A percentile compares a stretch with the other conserved stretches of the same genome.
Evolutionary conservation across 2,888 invertebrate genomes (phyloP).

Genomic region (Stenoptilia bipunctidactyla): DNA sequence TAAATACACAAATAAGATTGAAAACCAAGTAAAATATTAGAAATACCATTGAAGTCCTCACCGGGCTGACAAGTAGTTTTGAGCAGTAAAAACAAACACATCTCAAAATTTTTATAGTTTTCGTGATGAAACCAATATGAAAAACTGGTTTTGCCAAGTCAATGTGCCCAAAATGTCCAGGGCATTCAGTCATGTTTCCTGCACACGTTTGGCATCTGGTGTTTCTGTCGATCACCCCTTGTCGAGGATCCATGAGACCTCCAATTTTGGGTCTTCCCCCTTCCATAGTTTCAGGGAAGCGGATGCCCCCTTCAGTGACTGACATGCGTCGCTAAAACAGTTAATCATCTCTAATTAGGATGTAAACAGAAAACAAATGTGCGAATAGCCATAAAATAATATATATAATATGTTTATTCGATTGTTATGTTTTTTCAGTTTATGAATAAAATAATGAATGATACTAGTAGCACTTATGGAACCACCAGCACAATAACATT

Average conservation of each 20-base stretch:
- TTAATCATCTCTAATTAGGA: no score
- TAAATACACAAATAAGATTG: slow-evolving; percentile 1
- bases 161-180: slow-evolving; percentile 99
- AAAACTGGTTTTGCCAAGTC: slow-evolving; percentile 98
- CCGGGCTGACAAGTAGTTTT: slow-evolving; percentile 93
- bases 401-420: no score
- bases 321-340: slow-evolving; percentile 92
- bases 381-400: no score
- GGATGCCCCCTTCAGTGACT: slow-evolving; percentile 96
- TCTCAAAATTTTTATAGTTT: slow-evolving; percentile 96
- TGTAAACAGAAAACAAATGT: no score
- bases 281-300: slow-evolving; percentile 98
- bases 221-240: slow-evolving; percentile 95
- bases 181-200: slow-evolving; percentile 98
- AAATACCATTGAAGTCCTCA: slow-evolving; percentile 61
- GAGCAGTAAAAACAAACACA: slow-evolving; percentile 99
- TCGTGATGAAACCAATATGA: slow-evolving; percentile 97
- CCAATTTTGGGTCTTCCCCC: slow-evolving; percentile 97
- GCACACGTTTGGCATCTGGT: slow-evolving; percentile 97
- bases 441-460: not conserved
- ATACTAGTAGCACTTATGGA: no score
- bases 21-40: not conserved
- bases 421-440: no score
- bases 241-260: slow-evolving; percentile 99
- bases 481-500: no score